These are phyloP conservation scores for Ataeniobius toweri DNA, from an alignment of 2,797 vertebrate genomes.

Conservation along the genomic window DNA sequence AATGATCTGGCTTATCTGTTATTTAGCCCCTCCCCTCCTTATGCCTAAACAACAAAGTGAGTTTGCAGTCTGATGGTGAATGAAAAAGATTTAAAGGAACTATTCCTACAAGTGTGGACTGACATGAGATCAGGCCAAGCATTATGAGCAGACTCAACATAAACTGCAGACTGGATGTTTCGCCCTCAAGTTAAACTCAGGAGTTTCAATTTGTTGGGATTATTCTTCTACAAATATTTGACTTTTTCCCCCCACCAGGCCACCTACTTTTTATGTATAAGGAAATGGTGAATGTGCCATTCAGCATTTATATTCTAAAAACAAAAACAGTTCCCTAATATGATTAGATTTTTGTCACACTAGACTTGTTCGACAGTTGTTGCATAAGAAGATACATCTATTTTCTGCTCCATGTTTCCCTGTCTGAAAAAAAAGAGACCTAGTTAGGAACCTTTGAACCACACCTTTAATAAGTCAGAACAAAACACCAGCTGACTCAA, in stretches of 20 bases:
- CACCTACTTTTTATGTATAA: background rate
- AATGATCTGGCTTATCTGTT: constrained; percentile 83
- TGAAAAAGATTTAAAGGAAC: constrained; percentile 57
- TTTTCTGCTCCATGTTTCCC: background rate
- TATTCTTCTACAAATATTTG: background rate
- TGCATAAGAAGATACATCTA: background rate
- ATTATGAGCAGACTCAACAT: constrained; percentile 28
- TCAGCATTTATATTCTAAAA: background rate
- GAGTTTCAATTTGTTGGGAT: constrained; percentile 6
- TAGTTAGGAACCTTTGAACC: constrained; percentile 7
- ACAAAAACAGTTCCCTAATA: background rate
- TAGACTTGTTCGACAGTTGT: background rate
- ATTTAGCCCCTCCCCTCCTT: constrained; percentile 74
- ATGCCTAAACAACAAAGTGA: constrained; percentile 77
- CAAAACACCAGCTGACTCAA: constrained; percentile 29
- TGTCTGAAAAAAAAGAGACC: background rate
- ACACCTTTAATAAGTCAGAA: background rate
- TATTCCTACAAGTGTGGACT: constrained; percentile 28
- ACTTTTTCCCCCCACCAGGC: background rate
- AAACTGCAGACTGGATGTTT: constrained; percentile 16
- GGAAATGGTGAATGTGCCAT: background rate
- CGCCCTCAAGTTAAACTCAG: constrained; percentile 13
- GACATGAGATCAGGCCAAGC: constrained; percentile 49
- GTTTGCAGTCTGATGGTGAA: constrained; percentile 71
- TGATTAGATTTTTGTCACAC: background rate